Evolutionary conservation across 2,797 vertebrate species (phyloP).

Genomic region (Adrianichthys oophorus): DNA sequence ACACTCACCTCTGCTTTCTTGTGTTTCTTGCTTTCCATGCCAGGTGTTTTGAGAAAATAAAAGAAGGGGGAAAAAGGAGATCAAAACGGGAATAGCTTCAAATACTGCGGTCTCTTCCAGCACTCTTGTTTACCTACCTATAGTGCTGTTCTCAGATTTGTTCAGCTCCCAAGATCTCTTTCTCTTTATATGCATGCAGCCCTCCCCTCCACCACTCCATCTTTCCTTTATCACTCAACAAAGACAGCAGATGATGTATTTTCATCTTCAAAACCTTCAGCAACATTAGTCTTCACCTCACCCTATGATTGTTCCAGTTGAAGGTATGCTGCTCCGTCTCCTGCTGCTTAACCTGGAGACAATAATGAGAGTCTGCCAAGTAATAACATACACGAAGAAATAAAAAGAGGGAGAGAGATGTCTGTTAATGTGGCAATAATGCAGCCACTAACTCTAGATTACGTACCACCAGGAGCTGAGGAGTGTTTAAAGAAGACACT

Average conservation of each 20-base stretch:
- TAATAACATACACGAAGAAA: slow-evolving; percentile 40
- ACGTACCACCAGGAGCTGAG: slow-evolving; percentile 56
- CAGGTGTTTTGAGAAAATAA: slow-evolving; percentile 25
- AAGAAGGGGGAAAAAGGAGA: slow-evolving; percentile 14
- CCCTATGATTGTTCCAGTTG: slow-evolving; percentile 74
- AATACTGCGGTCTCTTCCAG: slow-evolving; percentile 74
- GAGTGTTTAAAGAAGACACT: slow-evolving; percentile 64
- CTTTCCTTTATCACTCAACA: slow-evolving; percentile 63
- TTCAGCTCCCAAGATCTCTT: slow-evolving; percentile 73
- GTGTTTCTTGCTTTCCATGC: slow-evolving; percentile 54
- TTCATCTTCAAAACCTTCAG: slow-evolving; percentile 56
- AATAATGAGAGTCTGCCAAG: slow-evolving; percentile 50
- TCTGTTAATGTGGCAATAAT: slow-evolving; percentile 70
- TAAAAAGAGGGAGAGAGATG: slow-evolving; percentile 50
- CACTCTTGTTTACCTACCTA: slow-evolving; percentile 77
- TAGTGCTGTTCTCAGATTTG: slow-evolving; percentile 78
- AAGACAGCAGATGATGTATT: slow-evolving; percentile 66
- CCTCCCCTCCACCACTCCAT: slow-evolving; percentile 37
- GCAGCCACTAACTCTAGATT: slow-evolving; percentile 78
- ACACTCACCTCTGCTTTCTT: slow-evolving; percentile 10
- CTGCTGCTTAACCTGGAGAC: slow-evolving; percentile 70
- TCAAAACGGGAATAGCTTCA: slow-evolving; percentile 67
- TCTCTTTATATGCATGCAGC: slow-evolving; percentile 63
- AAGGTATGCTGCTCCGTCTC: slow-evolving; percentile 63
- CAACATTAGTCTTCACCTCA: slow-evolving; percentile 46